phyloP scores from a whole-genome alignment of 2,888 invertebrate genomes.

The Electrophaes corylata region DNA sequence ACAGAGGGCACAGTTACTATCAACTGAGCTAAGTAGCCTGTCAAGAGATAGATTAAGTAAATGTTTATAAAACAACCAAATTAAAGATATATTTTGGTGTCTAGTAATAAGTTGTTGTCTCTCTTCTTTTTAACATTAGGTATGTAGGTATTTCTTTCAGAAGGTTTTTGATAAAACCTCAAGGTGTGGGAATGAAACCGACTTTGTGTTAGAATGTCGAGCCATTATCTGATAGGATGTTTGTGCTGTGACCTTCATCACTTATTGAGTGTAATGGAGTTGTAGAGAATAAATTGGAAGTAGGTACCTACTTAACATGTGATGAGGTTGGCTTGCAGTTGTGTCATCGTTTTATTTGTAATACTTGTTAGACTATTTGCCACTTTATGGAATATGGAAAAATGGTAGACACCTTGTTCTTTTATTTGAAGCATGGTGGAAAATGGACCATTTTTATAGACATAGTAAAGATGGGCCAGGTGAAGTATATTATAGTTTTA shows the following conservation, averaged over 20 bases:
- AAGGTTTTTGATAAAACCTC: constrained; percentile 12
- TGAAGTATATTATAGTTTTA: too few species aligned
- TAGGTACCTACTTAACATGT: constrained; percentile 1
- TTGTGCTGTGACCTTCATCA: constrained; percentile 47
- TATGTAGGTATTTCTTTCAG: not conserved
- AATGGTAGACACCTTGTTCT: too few species aligned
- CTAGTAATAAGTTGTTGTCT: not conserved
- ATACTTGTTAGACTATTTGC: not conserved
- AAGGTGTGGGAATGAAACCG: constrained; percentile 29
- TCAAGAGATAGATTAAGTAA: too few species aligned
- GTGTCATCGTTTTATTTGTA: constrained; percentile 14
- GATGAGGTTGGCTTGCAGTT: constrained; percentile 1
- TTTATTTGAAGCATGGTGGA: too few species aligned
- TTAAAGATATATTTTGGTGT: too few species aligned
- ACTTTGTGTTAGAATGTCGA: constrained; percentile 42
- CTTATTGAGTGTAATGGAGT: constrained; percentile 43
- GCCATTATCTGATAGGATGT: constrained; percentile 41
- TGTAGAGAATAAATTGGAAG: constrained; percentile 30
- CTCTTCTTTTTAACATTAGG: not conserved
- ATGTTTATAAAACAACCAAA: too few species aligned
- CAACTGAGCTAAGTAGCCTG: too few species aligned
- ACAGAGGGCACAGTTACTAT: too few species aligned
- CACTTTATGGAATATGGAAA: too few species aligned
- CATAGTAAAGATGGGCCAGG: too few species aligned
- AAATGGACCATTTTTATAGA: too few species aligned